Evolutionary conservation across 1,140 invertebrate species (phyloP).

Genomic region (Colletes gigas): DNA sequence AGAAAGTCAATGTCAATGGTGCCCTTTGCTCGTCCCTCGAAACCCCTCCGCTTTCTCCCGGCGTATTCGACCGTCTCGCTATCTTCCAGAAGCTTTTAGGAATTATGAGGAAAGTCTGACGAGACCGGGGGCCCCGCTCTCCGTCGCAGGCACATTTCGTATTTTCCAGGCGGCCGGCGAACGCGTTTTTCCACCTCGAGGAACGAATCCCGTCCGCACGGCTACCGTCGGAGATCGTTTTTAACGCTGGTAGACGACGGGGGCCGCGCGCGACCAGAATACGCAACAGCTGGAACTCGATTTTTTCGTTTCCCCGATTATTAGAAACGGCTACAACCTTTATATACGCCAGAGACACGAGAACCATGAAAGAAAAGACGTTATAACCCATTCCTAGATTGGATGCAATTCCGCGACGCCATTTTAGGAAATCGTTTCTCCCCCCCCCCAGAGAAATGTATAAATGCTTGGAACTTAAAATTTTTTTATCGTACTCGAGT

Average conservation of each 20-base stretch:
- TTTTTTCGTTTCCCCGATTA: neutral
- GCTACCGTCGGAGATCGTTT: constrained; percentile 47
- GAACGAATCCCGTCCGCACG: constrained; percentile 19
- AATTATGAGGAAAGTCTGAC: constrained; percentile 48
- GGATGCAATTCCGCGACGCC: no score
- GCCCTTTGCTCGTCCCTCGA: neutral
- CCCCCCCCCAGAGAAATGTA: no score
- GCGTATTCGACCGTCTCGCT: neutral
- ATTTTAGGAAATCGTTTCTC: no score
- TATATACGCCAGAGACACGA: no score
- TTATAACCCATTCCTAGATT: no score
- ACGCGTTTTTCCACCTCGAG: constrained; percentile 52
- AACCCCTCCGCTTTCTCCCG: neutral
- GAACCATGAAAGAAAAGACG: no score
- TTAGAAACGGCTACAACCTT: no score
- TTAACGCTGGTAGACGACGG: neutral
- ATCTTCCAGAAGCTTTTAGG: constrained; percentile 10
- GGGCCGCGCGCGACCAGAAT: constrained; percentile 5
- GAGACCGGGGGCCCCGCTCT: constrained; percentile 22
- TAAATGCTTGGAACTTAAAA: no score
- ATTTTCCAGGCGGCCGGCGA: constrained; percentile 45
- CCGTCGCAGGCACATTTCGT: constrained; percentile 41
- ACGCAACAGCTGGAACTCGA: constrained; percentile 5
- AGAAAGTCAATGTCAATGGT: constrained; percentile 60
- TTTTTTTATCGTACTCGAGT: no score